Evolutionary conservation across 2,797 vertebrate species (phyloP).

Genomic region (Atherinosoma microstoma): DNA sequence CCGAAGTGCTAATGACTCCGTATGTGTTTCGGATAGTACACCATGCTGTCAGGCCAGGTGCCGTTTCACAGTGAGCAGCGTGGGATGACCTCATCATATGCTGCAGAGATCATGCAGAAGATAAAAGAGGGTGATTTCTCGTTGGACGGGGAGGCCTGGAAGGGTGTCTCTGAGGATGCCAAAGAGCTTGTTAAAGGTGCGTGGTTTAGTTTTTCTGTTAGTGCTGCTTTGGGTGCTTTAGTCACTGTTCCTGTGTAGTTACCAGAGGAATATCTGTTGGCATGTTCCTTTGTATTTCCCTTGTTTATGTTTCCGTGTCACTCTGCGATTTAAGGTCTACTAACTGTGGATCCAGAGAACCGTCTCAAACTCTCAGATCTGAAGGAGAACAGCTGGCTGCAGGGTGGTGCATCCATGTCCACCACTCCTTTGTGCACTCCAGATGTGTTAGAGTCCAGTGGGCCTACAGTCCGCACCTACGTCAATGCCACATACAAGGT

Average conservation of each 20-base stretch:
- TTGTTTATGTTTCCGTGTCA: neutral
- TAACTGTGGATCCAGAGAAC: conserved; percentile 90
- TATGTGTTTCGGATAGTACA: conserved; percentile 84
- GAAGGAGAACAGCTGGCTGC: conserved; percentile 91
- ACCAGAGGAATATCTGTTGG: conserved; percentile 3
- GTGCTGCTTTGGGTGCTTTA: neutral
- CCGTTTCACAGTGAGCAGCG: conserved; percentile 90
- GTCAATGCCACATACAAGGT: conserved; percentile 94
- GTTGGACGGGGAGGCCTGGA: conserved; percentile 91
- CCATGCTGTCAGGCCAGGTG: conserved; percentile 94
- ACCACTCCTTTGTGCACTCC: conserved; percentile 93
- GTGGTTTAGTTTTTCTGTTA: conserved; percentile 6
- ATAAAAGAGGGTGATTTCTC: conserved; percentile 94
- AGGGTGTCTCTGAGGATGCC: conserved; percentile 90
- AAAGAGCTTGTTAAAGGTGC: conserved; percentile 94
- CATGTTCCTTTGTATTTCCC: neutral
- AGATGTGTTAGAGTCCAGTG: conserved; percentile 91
- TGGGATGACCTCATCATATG: conserved; percentile 88
- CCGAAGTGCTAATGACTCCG: conserved; percentile 36
- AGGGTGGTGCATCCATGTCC: conserved; percentile 89
- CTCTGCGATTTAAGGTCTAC: conserved; percentile 80
- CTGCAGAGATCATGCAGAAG: conserved; percentile 93
- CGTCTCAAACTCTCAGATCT: conserved; percentile 90
- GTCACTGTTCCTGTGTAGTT: neutral
- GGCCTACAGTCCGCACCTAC: conserved; percentile 90